Base-by-base conservation (phyloP, 2,888 invertebrate species). In the Acanthosepion pharaonis region DNA sequence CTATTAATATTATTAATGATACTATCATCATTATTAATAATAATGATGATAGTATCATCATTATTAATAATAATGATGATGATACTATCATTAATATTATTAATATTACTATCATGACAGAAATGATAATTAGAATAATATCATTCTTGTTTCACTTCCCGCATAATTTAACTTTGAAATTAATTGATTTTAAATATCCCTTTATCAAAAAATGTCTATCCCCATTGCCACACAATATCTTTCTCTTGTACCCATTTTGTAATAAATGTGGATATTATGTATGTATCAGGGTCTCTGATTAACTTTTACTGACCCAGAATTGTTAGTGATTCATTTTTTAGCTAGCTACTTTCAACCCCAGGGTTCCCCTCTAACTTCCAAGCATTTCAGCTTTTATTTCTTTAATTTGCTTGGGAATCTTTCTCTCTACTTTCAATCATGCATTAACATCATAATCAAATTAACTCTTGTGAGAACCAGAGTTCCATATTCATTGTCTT, bases 361-460 rank as follows among this genome's bases (percentile, higher is more conserved):
- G 78, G n/a, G 28, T 78, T 18, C 78, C 78, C 3, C 28, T 18
- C 28, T 28, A 11, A 64, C 64, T 28, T n/a, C n/a, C 28, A n/a
- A 78, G 11, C 28, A n/a, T 28, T 28, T 78, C 9, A 78, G 5
- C 28, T 64, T 28, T 28, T 25, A 64, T 25, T 64, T 25, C 28
- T 64, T 64, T 64, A 64, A 64, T 64, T 64, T 64, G 25, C 64
- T 25, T 64, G 64, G 64, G 25, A 64, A 64, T 23, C 8, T 64
- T 25, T 64, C 64, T 25, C 8, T 64, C 55, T 20, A 15, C n/a
- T 15, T n/a, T 15, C 78, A 11, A 28, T n/a, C 78, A n/a, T n/a
- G n/a, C 78, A 78, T 78, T 78, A n/a, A 78, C 78, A 78, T 78
- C n/a, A 78, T 78, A 78, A 78, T 78, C 78, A n/a, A 78, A 78